phyloP scores from a whole-genome alignment of 2,113 vertebrate genomes.

The Mesocricetus auratus region DNA sequence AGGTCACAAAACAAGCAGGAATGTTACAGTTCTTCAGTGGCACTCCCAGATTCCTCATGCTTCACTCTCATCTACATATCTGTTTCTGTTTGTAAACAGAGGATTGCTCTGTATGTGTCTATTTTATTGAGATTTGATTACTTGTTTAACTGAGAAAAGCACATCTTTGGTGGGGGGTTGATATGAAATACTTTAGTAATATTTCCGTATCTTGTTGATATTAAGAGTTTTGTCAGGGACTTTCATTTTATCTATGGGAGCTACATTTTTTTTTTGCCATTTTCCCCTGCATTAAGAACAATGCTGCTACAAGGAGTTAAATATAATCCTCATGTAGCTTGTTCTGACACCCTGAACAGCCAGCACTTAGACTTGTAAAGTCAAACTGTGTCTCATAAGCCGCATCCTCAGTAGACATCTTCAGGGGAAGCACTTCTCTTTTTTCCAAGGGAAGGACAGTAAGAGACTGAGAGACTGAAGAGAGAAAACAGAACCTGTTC shows the following conservation, averaged over 20 bases:
- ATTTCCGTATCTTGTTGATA: slow-evolving; percentile 47
- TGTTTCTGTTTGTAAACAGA: neutral
- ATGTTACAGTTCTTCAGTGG: neutral
- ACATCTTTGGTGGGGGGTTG: slow-evolving; percentile 36
- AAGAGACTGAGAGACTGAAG: slow-evolving; percentile 51
- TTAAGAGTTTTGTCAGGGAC: slow-evolving; percentile 48
- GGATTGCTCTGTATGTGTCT: slow-evolving; percentile 12
- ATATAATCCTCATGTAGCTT: slow-evolving; percentile 31
- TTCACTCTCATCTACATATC: neutral
- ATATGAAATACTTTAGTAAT: slow-evolving; percentile 38
- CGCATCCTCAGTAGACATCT: slow-evolving; percentile 64
- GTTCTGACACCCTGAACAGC: neutral
- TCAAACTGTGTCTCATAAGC: neutral
- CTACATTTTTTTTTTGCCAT: neutral
- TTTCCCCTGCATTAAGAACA: neutral
- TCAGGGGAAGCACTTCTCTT: slow-evolving; percentile 28
- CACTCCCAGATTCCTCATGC: neutral
- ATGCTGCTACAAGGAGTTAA: slow-evolving; percentile 25
- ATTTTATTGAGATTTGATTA: slow-evolving; percentile 64
- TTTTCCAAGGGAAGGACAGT: slow-evolving; percentile 63
- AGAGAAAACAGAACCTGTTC: slow-evolving; percentile 59
- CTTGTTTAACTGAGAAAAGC: slow-evolving; percentile 34
- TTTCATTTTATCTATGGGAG: neutral
- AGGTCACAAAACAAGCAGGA: neutral
- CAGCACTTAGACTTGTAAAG: slow-evolving; percentile 47